These are phyloP conservation scores for Catonia carolina DNA, from an alignment of 2,888 invertebrate species.

Conservation along the genomic window DNA sequence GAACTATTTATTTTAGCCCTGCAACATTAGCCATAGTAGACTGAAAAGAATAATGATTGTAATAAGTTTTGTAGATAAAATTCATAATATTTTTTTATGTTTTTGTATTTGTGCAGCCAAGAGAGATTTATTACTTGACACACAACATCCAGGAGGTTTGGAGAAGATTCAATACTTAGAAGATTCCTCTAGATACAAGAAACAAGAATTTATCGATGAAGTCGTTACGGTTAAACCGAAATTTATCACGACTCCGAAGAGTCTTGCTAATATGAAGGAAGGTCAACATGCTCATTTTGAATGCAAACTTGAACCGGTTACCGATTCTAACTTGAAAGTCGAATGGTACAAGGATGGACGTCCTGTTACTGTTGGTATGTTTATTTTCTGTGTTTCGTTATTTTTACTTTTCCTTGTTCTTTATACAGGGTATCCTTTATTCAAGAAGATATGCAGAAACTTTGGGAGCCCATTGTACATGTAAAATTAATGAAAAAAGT, in stretches of 20 bases:
- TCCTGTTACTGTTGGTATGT: constrained; percentile 76
- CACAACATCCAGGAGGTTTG: constrained; percentile 83
- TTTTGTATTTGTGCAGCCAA: constrained; percentile 51
- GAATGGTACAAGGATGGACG: constrained; percentile 96
- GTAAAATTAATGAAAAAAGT: too few species aligned
- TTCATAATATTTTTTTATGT: not conserved
- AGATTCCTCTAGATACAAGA: constrained; percentile 77
- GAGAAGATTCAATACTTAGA: constrained; percentile 89
- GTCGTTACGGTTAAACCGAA: constrained; percentile 73
- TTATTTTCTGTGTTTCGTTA: not conserved
- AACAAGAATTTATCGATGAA: constrained; percentile 74
- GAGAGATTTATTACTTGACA: constrained; percentile 78
- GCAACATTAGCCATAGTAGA: too few species aligned
- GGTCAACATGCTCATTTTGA: constrained; percentile 95
- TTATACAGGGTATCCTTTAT: too few species aligned
- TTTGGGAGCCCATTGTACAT: too few species aligned
- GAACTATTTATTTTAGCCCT: too few species aligned
- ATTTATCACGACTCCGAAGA: constrained; percentile 83
- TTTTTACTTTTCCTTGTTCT: too few species aligned
- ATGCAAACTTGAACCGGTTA: constrained; percentile 93
- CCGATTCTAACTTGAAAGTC: constrained; percentile 91
- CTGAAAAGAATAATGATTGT: too few species aligned
- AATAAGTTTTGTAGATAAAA: too few species aligned
- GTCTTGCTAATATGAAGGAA: constrained; percentile 75
- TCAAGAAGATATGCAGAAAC: too few species aligned